A percentile compares a stretch with the other conserved stretches of the same genome.
phyloP scores from a whole-genome alignment of 2,113 vertebrate species.

The Noturus placidus region DNA sequence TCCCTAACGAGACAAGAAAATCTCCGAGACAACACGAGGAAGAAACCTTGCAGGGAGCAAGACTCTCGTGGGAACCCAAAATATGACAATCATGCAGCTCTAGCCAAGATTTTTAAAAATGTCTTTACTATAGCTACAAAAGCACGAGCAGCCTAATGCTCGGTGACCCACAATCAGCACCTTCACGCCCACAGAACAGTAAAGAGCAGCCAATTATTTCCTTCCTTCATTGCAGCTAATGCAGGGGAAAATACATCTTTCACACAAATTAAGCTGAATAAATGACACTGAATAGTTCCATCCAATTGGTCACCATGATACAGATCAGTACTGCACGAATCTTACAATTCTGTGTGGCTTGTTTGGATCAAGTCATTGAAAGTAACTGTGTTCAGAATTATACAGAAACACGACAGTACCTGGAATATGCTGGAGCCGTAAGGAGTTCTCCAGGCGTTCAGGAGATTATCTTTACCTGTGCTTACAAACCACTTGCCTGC shows the following conservation, averaged over 20 bases:
- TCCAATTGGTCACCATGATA: background rate
- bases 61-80: background rate
- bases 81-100: background rate
- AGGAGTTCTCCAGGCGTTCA: conserved; percentile 97
- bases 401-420: conserved; percentile 67
- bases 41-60: background rate
- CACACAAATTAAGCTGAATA: background rate
- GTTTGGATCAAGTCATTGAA: background rate
- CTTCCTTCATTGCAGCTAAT: background rate
- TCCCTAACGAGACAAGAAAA: background rate
- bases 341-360: background rate
- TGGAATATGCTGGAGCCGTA: conserved; percentile 99
- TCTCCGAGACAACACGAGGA: background rate
- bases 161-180: background rate
- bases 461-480: conserved; percentile 97
- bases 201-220: background rate
- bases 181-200: background rate
- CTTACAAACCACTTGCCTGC: conserved; percentile 97
- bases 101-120: no score
- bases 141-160: background rate
- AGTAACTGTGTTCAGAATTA: background rate
- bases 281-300: background rate
- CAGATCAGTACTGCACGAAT: background rate
- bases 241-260: background rate
- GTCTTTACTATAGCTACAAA: background rate